Evolutionary conservation across 2,113 vertebrate genomes (phyloP), one percentile per base, ranked within the genome.

Genomic region (Thymallus thymallus): DNA sequence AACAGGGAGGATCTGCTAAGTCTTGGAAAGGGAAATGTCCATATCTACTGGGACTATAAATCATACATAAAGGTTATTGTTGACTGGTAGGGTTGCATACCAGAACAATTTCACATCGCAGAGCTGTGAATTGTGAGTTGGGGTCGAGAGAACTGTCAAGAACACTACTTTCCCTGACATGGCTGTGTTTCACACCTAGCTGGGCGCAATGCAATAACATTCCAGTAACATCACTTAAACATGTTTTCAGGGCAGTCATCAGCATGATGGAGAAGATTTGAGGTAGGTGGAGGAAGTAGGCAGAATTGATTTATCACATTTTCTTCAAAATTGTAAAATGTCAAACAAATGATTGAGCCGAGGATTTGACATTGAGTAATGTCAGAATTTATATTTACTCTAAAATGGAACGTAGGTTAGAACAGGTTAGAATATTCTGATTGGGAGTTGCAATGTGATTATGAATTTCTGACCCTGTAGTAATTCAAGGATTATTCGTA

Each of bases 401-500:
- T 58, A 6, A 60, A 60, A 60, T 22, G 35, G 35, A 41, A 41
- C 9, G 2, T 41, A 41, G 35, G 9, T 41, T 41, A 41, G 35
- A 41, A 41, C 35, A 41, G 35, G 35, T 41, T 41, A 41, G 35
- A 41, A 12, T 41, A 41, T 41, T 41, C 35, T 10, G 56, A 60
- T 29, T 64, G 23, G 23, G 22, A 64, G 29, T 64, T 29, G 10
- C 62, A 64, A 29, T 26, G 24, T 26, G 62, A 29, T 29, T 64
- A n/a, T 75, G 75, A 41, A 10, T 9, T 10, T 41, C 35, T 41
- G 35, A 75, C 83, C 84, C 80, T 82, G 51, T 68, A 66, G 29
- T 73, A 10, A 84, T 68, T 48, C 20, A 75, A 77, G 84, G 82
- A 87, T 85, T 87, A 90, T 82, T 82, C 73, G 76, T 30, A 74